These are phyloP conservation scores for Sebastes minor DNA, from an alignment of 2,797 vertebrate species.

Conservation along the genomic window DNA sequence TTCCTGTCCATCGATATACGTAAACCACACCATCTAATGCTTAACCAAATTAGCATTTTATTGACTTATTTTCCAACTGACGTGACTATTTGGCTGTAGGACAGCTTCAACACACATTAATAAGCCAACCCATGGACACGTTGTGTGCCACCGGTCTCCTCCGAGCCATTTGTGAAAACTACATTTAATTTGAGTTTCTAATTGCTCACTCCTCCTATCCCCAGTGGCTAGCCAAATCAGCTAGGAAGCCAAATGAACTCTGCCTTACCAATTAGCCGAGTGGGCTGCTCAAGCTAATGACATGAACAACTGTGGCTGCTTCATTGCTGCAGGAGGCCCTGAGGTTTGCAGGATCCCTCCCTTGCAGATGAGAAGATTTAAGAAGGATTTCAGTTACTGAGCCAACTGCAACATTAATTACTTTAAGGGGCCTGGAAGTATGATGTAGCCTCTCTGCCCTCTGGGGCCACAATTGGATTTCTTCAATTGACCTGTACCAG, in stretches of 20 bases:
- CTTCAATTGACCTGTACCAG: conserved; percentile 58
- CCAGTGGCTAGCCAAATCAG: conserved; percentile 71
- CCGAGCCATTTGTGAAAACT: conserved; percentile 57
- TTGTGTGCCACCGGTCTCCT: conserved; percentile 30
- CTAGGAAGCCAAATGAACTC: conserved; percentile 73
- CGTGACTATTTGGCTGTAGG: conserved; percentile 10
- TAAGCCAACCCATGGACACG: conserved; percentile 18
- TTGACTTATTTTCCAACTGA: neutral
- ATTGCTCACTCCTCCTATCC: conserved; percentile 63
- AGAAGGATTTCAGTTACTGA: conserved; percentile 59
- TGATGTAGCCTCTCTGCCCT: conserved; percentile 57
- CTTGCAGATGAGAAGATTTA: conserved; percentile 68
- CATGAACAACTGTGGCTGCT: conserved; percentile 64
- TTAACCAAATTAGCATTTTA: neutral
- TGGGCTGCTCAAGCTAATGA: conserved; percentile 70
- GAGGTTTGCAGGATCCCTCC: conserved; percentile 64
- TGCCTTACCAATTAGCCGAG: conserved; percentile 75
- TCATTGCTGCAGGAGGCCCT: conserved; percentile 61
- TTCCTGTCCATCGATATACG: neutral
- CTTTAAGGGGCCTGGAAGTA: conserved; percentile 60
- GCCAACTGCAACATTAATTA: conserved; percentile 68
- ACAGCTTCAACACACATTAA: conserved; percentile 20
- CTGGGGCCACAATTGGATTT: conserved; percentile 66
- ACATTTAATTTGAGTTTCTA: conserved; percentile 70
- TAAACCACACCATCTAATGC: neutral